Evolutionary conservation across 2,797 vertebrate genomes (phyloP), one percentile per base, ranked within the genome.

Genomic region (Streptopelia turtur): DNA sequence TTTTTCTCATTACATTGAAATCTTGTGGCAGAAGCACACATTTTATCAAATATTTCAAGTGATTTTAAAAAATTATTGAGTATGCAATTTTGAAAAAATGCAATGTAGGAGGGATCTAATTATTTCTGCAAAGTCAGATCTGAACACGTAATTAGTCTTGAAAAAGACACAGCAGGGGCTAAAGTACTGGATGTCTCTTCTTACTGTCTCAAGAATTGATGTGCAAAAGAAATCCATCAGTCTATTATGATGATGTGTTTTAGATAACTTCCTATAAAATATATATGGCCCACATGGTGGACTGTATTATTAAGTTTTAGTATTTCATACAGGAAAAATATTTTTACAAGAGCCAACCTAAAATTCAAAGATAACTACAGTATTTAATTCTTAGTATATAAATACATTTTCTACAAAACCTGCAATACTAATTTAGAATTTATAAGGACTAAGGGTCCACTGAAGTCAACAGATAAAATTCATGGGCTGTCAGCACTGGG

Each of bases 71-170:
- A 24, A 2, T 1, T 28, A 33, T 50, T 13, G 9, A 49, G 3
- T 21, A 43, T 41, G 13, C 2, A 59, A 47, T 17, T 74, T 11
- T 10, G 35, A 70, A 80, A 87, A 68, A 43, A 13, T 28, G 6
- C 1, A n/a, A 47, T 25, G 4, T 13, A 28, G 7, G 18, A 74
- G 2, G 0, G 0, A 27, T 65, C 16, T 63, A 74, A 16, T 49
- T 83, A 52, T 56, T 80, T 85, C 24, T 52, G 13, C 17, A 23
- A 75, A 87, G 25, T 66, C 49, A 30, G 16, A 7, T 66, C n/a
- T 74, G 52, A 94, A 80, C 11, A 63, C 3, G 0, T 33, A 81
- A 31, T 15, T 53, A 39, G 16, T 27, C 45, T 63, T 64, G n/a
- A 81, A 69, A 89, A 91, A 66, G 50, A 41, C 10, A 45, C 17